These are phyloP conservation scores for Oostethus manadensis DNA, from an alignment of 2,113 vertebrate species.

Conservation along the genomic window DNA sequence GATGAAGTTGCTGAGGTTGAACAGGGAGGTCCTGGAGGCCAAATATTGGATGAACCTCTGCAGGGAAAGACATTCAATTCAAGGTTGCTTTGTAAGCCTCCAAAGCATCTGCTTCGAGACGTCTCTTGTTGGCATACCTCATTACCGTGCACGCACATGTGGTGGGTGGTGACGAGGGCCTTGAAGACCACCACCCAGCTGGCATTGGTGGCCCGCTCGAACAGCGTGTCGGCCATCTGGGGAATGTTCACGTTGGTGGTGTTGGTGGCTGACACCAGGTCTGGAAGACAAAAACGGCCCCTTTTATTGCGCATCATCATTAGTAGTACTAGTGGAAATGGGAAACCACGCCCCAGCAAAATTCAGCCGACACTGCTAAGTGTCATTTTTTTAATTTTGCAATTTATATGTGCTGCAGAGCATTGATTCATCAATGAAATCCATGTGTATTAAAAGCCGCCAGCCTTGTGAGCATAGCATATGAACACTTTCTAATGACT, in stretches of 20 bases:
- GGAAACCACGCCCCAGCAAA: no score
- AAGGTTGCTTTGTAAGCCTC: background rate
- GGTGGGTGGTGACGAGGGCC: conserved; percentile 93
- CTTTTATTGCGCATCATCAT: background rate
- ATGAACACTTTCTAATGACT: no score
- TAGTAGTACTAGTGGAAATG: background rate
- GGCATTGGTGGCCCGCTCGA: conserved; percentile 79
- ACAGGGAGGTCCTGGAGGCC: conserved; percentile 96
- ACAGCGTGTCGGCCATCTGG: conserved; percentile 82
- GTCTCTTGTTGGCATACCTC: conserved; percentile 73
- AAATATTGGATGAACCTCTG: conserved; percentile 99
- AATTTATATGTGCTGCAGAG: no score
- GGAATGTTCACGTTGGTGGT: conserved; percentile 99
- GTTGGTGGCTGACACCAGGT: conserved; percentile 96
- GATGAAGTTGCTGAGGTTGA: conserved; percentile 99
- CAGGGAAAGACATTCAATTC: conserved; percentile 11
- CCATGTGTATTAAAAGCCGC: no score
- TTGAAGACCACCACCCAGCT: conserved; percentile 99
- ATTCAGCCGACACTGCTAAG: no score
- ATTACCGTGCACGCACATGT: conserved; percentile 96
- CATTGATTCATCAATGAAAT: no score
- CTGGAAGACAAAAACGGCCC: conserved; percentile 57
- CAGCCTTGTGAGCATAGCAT: no score
- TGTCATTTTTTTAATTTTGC: no score
- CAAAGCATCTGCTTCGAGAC: background rate